Evolutionary conservation across 92 coral and sea anemone genomes (phyloP).

Genomic region (Metridium senile): DNA sequence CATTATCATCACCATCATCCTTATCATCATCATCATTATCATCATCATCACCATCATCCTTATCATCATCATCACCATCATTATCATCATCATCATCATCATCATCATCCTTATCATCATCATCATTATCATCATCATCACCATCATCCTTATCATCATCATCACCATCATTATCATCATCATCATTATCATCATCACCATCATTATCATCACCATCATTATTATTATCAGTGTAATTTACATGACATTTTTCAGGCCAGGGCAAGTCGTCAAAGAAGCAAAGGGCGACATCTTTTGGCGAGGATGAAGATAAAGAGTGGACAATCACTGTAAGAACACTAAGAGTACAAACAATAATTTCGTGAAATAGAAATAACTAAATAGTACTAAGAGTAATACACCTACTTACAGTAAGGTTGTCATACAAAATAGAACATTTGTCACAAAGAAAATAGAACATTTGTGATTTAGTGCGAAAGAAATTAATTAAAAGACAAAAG

Average conservation of each 20-base stretch:
- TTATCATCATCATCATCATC: not conserved
- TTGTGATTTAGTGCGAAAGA: too few species aligned
- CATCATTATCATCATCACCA: not conserved
- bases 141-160: not conserved
- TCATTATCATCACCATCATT: not conserved
- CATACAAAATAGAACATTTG: too few species aligned
- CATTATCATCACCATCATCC: not conserved
- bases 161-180: not conserved
- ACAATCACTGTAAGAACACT: conserved; percentile 57
- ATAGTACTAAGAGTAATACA: too few species aligned
- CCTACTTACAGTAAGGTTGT: too few species aligned
- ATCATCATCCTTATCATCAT: not conserved
- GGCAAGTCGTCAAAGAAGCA: conserved; percentile 57
- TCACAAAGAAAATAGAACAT: too few species aligned
- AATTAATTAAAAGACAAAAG: too few species aligned
- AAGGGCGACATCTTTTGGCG: conserved; percentile 62
- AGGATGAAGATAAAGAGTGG: conserved; percentile 46
- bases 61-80: not conserved
- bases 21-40: not conserved
- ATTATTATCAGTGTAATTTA: not conserved
- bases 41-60: not conserved
- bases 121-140: not conserved
- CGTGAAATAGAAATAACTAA: too few species aligned
- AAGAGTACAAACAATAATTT: too few species aligned
- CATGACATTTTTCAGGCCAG: conserved; percentile 17